Evolutionary conservation across 1,140 invertebrate species (phyloP).

Genomic region (Campoletis sonorensis): DNA sequence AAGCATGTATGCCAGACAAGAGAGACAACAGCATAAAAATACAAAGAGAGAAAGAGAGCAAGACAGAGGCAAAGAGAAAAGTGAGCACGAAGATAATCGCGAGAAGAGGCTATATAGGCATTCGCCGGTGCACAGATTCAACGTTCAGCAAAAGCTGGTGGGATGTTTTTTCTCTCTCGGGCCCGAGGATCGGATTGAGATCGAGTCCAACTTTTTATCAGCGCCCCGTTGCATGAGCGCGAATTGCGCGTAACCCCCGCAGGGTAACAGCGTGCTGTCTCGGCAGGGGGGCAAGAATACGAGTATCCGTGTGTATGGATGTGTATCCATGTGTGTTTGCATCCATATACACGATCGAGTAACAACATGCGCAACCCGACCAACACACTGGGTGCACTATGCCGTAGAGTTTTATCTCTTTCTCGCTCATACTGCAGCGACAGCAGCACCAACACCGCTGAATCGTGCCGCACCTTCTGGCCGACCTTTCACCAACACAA

Average conservation of each 20-base stretch:
- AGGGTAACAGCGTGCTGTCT: slow-evolving; percentile 73
- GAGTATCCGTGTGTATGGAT: background rate
- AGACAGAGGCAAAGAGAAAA: slow-evolving; percentile 51
- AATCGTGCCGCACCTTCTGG: slow-evolving; percentile 42
- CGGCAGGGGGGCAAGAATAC: slow-evolving; percentile 68
- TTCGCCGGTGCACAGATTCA: background rate
- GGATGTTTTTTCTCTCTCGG: slow-evolving; percentile 12
- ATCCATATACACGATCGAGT: background rate
- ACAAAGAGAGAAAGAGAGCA: background rate
- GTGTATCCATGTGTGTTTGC: background rate
- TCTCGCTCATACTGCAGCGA: background rate
- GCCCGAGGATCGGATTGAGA: slow-evolving; percentile 68
- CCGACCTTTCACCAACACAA: slow-evolving; percentile 42
- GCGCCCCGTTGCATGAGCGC: slow-evolving; percentile 69
- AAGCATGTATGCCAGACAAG: slow-evolving; percentile 56
- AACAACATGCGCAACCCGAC: slow-evolving; percentile 14
- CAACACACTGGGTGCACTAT: slow-evolving; percentile 26
- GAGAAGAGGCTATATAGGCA: background rate
- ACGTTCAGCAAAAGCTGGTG: slow-evolving; percentile 19
- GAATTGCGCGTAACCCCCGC: slow-evolving; percentile 76
- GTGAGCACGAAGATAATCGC: slow-evolving; percentile 15
- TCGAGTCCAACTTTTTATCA: slow-evolving; percentile 72
- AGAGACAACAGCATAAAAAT: slow-evolving; percentile 53
- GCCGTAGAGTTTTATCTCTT: background rate
- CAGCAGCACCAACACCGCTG: slow-evolving; percentile 9